These are phyloP conservation scores for Apus apus DNA, from an alignment of 2,113 vertebrate species.

Conservation along the genomic window DNA sequence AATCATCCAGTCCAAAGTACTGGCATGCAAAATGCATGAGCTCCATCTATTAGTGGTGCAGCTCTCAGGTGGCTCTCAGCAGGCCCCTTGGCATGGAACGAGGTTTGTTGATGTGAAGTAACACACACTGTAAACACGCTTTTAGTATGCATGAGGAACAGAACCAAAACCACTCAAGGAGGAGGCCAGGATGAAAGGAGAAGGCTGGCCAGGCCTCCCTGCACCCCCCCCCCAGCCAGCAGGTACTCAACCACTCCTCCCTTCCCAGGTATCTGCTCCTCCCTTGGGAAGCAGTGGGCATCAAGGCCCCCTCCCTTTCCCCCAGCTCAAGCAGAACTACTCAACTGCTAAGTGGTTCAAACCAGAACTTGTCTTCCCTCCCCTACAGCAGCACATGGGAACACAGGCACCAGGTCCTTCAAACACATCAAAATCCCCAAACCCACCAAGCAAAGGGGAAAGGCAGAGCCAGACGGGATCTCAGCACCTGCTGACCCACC, in stretches of 20 bases:
- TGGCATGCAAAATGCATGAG: conserved; percentile 1
- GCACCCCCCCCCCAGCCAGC: accelerated
- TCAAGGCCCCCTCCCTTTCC: too few relatives aligned
- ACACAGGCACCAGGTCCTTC: not conserved
- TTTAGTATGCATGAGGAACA: not conserved
- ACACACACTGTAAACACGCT: not conserved
- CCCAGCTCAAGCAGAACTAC: not conserved
- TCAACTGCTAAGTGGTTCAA: not conserved
- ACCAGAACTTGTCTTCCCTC: not conserved
- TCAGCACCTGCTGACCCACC: not conserved
- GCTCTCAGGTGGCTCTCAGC: conserved; percentile 3
- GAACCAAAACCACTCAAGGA: not conserved
- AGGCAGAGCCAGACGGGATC: accelerated
- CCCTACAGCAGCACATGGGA: too few relatives aligned
- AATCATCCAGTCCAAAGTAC: not conserved
- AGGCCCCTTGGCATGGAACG: not conserved
- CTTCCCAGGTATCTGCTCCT: not conserved
- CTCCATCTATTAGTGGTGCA: not conserved
- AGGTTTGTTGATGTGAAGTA: not conserved
- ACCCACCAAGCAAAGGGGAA: accelerated
- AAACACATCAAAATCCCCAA: not conserved
- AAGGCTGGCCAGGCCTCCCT: not conserved
- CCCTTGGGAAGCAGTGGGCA: not conserved
- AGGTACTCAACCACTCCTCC: not conserved
- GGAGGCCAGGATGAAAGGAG: not conserved